Evolutionary conservation across 2,888 invertebrate species (phyloP).

Genomic region (Leptothorax acervorum): DNA sequence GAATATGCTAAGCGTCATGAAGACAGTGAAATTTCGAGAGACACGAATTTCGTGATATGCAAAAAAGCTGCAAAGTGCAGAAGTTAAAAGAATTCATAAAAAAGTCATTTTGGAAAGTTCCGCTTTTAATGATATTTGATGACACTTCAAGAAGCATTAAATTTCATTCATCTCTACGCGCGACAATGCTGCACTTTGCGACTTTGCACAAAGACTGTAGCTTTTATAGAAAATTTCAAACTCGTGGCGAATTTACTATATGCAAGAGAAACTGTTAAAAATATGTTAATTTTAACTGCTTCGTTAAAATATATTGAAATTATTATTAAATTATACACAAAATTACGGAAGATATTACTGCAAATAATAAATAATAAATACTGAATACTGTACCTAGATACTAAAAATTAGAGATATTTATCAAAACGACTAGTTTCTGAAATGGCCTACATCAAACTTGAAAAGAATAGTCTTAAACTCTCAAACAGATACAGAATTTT

Average conservation of each 20-base stretch:
- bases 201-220: not conserved
- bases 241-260: not conserved
- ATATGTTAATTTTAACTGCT: not conserved
- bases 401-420: no score
- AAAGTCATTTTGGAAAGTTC: not conserved
- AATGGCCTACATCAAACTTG: no score
- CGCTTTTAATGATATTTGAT: slow-evolving; percentile 6
- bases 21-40: not conserved
- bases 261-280: not conserved
- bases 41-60: not conserved
- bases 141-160: slow-evolving; percentile 3
- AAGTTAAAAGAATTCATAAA: not conserved
- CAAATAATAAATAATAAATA: not conserved
- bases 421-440: no score
- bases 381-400: not conserved
- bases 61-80: not conserved
- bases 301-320: slow-evolving; percentile 6
- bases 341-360: not conserved
- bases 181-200: not conserved
- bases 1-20: not conserved
- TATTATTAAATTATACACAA: not conserved
- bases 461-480: no score
- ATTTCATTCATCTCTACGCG: not conserved
- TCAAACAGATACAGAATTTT: no score
- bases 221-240: slow-evolving; percentile 13